phyloP scores from a whole-genome alignment of 1,140 invertebrate genomes.

The Diuraphis noxia region DNA sequence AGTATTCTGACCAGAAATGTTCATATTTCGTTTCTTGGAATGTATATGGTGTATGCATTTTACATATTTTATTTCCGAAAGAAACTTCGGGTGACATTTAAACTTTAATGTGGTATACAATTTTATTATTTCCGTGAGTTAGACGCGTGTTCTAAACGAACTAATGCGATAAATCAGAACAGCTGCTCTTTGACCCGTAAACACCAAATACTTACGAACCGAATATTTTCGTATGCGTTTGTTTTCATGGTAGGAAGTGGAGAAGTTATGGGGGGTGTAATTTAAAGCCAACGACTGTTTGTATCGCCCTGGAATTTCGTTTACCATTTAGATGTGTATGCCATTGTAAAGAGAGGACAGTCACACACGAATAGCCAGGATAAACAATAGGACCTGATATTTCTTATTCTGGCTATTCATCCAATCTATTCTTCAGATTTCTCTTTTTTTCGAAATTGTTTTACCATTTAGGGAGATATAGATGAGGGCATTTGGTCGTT shows the following conservation, averaged over 20 bases:
- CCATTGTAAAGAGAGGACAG: neutral
- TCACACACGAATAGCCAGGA: slow-evolving; percentile 6
- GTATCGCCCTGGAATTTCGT: slow-evolving; percentile 21
- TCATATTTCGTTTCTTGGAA: neutral
- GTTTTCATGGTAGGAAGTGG: neutral
- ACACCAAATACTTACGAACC: slow-evolving; percentile 39
- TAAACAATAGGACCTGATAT: slow-evolving; percentile 21
- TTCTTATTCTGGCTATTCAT: neutral
- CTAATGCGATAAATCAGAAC: slow-evolving; percentile 45
- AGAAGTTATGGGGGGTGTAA: slow-evolving; percentile 28
- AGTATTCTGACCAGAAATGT: neutral
- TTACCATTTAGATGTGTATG: slow-evolving; percentile 20
- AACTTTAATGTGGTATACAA: slow-evolving; percentile 21
- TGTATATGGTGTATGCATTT: neutral
- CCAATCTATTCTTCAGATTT: neutral
- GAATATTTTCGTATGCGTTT: slow-evolving; percentile 41
- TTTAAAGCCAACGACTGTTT: slow-evolving; percentile 47
- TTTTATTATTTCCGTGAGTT: slow-evolving; percentile 28
- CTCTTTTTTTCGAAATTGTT: neutral
- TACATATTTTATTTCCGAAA: slow-evolving; percentile 16
- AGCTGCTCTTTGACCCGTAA: slow-evolving; percentile 29
- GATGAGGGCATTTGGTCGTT: neutral
- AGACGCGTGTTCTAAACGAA: slow-evolving; percentile 36
- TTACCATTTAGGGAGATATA: neutral
- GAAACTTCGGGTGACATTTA: slow-evolving; percentile 9